Evolutionary conservation across 2,888 invertebrate species (phyloP), one percentile per base, ranked within the genome.

Genomic region (Lamellibrachia satsuma): DNA sequence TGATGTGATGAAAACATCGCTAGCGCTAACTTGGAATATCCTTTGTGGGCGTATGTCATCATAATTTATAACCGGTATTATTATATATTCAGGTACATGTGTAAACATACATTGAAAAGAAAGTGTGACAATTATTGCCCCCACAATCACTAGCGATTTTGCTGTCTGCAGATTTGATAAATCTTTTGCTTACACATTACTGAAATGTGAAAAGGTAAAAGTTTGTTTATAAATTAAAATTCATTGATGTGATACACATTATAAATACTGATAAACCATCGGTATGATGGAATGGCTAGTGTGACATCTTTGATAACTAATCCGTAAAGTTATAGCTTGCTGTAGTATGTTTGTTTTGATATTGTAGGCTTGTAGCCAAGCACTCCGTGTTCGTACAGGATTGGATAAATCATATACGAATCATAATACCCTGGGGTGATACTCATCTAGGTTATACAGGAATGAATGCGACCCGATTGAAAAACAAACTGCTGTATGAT

Each of bases 1-100:
- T 75, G 75, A 75, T 75, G 75, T 75, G 75, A 75, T 75, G 75
- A 75, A 75, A 75, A 75, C 75, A 75, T 75, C 75, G 75, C 75
- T 75, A 75, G 75, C 75, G 75, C 75, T 75, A 75, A 75, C 75
- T 75, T 75, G 75, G 75, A 75, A 75, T 75, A 75, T 75, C 75
- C 75, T 75, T 75, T 75, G 75, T 75, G 75, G 75, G 75, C 75
- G 75, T 75, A 75, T 75, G 75, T 75, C 75, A 75, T 75, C 75
- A 75, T 75, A 75, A 75, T 75, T 75, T 75, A 75, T 75, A 75
- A 75, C 75, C 75, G 75, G 75, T 75, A 75, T 75, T 75, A 75
- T 75, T 75, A 75, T 75, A 75, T 11, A 15, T 75, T 75, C 22
- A 15, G 75, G n/a, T 75, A 75, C 75, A 75, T 75, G 75, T 75